Evolutionary conservation across 2,888 invertebrate species (phyloP).

Genomic region (Chrysodeixis includens): DNA sequence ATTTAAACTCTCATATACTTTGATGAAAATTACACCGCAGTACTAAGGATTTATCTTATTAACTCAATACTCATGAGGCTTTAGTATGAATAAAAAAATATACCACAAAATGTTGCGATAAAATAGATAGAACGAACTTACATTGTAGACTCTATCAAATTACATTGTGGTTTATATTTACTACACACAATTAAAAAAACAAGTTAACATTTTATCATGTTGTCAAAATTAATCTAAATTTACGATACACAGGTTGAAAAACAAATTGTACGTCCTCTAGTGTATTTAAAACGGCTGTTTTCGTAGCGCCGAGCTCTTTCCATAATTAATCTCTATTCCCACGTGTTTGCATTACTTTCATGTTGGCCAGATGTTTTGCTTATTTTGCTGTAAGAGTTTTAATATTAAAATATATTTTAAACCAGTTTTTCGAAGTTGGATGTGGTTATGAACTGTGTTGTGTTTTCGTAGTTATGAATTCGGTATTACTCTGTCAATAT

Average conservation of each 20-base stretch:
- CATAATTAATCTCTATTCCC: slow-evolving; percentile 63
- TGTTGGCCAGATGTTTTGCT: slow-evolving; percentile 45
- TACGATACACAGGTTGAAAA: slow-evolving; percentile 28
- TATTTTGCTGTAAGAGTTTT: slow-evolving; percentile 48
- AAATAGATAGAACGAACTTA: neutral
- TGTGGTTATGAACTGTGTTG: neutral
- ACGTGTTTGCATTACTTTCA: slow-evolving; percentile 54
- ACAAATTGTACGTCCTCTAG: slow-evolving; percentile 35
- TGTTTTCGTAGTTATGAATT: neutral
- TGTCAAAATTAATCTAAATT: slow-evolving; percentile 12
- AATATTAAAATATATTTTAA: slow-evolving; percentile 39
- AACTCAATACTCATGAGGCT: too few relatives aligned
- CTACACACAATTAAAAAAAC: neutral
- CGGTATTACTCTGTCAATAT: neutral
- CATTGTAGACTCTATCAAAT: neutral
- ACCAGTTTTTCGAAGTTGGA: slow-evolving; percentile 2
- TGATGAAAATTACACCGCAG: too few relatives aligned
- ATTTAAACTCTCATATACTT: neutral
- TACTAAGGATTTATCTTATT: too few relatives aligned
- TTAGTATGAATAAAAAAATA: too few relatives aligned
- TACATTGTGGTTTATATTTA: neutral
- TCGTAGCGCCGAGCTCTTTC: slow-evolving; percentile 52
- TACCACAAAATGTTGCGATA: too few relatives aligned
- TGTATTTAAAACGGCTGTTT: slow-evolving; percentile 51
- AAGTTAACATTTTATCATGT: neutral